These are phyloP conservation scores for Mus spicilegus DNA, from an alignment of 2,113 vertebrate species.

Conservation along the genomic window DNA sequence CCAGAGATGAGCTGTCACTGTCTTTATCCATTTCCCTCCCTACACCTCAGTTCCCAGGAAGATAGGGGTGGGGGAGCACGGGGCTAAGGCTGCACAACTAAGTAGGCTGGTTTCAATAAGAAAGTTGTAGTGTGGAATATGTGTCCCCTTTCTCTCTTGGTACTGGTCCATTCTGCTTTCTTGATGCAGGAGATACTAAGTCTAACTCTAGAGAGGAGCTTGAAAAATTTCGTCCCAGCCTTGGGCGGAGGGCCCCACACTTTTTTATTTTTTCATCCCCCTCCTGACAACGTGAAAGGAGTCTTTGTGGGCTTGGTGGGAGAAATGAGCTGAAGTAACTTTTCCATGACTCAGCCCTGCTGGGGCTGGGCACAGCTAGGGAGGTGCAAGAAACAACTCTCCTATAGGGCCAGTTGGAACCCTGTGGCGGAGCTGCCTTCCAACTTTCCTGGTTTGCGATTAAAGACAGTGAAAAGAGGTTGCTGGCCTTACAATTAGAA, in stretches of 20 bases:
- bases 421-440: neutral
- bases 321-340: conserved; percentile 55
- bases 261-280: neutral
- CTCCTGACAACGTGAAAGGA: conserved; percentile 70
- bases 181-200: neutral
- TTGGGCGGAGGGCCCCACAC: conserved; percentile 59
- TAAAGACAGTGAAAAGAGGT: neutral
- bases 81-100: neutral
- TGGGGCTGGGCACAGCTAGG: neutral
- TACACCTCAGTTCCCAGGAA: neutral
- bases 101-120: neutral
- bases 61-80: neutral
- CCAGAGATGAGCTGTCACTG: neutral
- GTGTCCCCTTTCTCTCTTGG: neutral
- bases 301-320: conserved; percentile 73
- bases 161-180: neutral
- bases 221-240: conserved; percentile 67
- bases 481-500: no score
- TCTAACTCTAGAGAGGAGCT: conserved; percentile 39
- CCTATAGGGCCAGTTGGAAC: neutral
- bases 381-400: neutral
- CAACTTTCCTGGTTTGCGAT: neutral
- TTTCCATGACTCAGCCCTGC: conserved; percentile 72
- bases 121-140: accelerated
- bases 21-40: neutral